These are phyloP conservation scores for Lasioglossum malachurum DNA, from an alignment of 2,888 invertebrate species.

Conservation along the genomic window DNA sequence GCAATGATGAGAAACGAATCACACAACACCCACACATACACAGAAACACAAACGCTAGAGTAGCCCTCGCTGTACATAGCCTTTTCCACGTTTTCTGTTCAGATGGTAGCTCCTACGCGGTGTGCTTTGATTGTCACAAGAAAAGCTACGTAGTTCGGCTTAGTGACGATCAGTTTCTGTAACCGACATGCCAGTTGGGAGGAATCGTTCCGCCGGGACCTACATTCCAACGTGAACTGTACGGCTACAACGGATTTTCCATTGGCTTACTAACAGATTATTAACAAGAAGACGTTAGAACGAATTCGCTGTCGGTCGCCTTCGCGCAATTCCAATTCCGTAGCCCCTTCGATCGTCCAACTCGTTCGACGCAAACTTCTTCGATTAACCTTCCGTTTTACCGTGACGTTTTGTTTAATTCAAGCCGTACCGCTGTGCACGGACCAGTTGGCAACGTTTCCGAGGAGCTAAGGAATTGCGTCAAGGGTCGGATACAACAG, in stretches of 20 bases:
- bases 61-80: conserved; percentile 81
- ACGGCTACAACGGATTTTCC: conserved; percentile 68
- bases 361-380: conserved; percentile 18
- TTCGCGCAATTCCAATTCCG: conserved; percentile 69
- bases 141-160: conserved; percentile 84
- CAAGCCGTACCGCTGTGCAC: neutral
- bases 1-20: conserved; percentile 42
- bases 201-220: conserved; percentile 69
- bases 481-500: conserved; percentile 55
- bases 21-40: neutral
- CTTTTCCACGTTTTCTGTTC: conserved; percentile 83
- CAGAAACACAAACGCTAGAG: conserved; percentile 63
- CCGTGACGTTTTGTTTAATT: neutral
- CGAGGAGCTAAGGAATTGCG: conserved; percentile 67
- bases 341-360: conserved; percentile 4
- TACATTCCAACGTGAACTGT: conserved; percentile 69
- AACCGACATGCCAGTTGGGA: conserved; percentile 71
- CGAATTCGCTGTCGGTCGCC: conserved; percentile 52
- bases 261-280: conserved; percentile 72
- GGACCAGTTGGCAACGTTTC: neutral
- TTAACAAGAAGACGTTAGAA: conserved; percentile 67
- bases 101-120: conserved; percentile 83
- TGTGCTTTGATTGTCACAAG: conserved; percentile 84
- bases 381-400: neutral
- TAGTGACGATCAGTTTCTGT: conserved; percentile 83